phyloP scores from a whole-genome alignment of 2,113 vertebrate species.

The Cryptomyrus ogoouensis region DNA sequence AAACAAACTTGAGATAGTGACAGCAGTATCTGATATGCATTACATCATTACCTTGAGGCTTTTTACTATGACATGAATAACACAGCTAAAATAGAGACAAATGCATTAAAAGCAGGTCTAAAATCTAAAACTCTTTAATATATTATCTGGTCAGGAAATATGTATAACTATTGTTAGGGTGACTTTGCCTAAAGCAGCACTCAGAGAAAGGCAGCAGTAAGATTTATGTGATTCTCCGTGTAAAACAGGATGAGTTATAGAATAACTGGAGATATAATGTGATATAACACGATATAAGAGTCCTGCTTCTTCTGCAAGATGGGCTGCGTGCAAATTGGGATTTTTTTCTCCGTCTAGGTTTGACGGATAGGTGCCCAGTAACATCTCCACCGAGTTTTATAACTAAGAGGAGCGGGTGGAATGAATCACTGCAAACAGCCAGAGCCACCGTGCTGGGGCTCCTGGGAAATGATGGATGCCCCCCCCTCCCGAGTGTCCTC shows the following conservation, averaged over 20 bases:
- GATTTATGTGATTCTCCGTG: constrained; percentile 38
- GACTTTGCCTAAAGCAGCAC: constrained; percentile 17
- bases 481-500: not conserved
- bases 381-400: not conserved
- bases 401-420: not conserved
- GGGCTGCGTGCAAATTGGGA: not conserved
- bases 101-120: not conserved
- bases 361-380: not conserved
- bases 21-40: not conserved
- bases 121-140: not conserved
- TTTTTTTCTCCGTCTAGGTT: not conserved
- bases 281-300: not conserved
- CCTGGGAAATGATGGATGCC: not conserved
- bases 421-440: not conserved
- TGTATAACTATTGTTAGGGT: not conserved
- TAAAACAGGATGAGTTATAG: constrained; percentile 59
- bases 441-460: not conserved
- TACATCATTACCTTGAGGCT: not conserved
- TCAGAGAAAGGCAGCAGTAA: constrained; percentile 33
- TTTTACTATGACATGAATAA: not conserved
- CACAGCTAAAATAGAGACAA: not conserved
- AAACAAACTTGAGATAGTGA: not conserved
- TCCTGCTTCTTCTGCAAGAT: not conserved
- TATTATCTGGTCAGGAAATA: not conserved
- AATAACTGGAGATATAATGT: constrained; percentile 30